Evolutionary conservation across 2,888 invertebrate genomes (phyloP).

Genomic region (Caenorhabditis auriculariae): DNA sequence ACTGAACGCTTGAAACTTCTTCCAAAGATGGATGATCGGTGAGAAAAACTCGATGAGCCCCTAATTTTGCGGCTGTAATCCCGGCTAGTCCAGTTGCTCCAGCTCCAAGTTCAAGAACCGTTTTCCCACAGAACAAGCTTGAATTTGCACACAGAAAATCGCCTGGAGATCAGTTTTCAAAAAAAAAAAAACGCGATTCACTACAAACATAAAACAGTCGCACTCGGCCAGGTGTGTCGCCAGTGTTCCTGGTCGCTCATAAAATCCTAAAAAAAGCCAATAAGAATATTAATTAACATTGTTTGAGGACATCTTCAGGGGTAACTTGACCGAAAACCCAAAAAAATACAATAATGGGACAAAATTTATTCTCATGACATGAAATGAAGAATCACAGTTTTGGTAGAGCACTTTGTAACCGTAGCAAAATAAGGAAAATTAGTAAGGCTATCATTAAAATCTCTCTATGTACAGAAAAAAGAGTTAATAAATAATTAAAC

Average conservation of each 20-base stretch:
- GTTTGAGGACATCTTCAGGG: background rate
- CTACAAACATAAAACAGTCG: constrained; percentile 34
- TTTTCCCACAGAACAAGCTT: constrained; percentile 17
- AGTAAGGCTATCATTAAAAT: no score
- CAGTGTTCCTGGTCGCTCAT: constrained; percentile 21
- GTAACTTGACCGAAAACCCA: background rate
- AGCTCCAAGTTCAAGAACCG: constrained; percentile 48
- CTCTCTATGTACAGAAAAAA: no score
- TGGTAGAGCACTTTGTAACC: no score
- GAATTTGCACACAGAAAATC: constrained; percentile 39
- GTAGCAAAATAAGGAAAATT: no score
- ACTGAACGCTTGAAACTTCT: constrained; percentile 6
- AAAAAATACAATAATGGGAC: no score
- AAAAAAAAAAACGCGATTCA: background rate
- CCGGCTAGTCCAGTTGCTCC: constrained; percentile 50
- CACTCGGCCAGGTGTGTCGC: constrained; percentile 51
- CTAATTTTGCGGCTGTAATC: constrained; percentile 41
- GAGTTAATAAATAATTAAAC: constrained; percentile 2
- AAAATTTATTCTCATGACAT: no score
- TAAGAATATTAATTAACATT: background rate
- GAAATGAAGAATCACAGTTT: no score
- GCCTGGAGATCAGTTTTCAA: constrained; percentile 21
- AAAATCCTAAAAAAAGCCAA: background rate
- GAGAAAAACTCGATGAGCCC: constrained; percentile 39
- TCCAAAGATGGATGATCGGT: constrained; percentile 41